Evolutionary conservation across 1,140 invertebrate genomes (phyloP).

Genomic region (Hesperophylax magnus): DNA sequence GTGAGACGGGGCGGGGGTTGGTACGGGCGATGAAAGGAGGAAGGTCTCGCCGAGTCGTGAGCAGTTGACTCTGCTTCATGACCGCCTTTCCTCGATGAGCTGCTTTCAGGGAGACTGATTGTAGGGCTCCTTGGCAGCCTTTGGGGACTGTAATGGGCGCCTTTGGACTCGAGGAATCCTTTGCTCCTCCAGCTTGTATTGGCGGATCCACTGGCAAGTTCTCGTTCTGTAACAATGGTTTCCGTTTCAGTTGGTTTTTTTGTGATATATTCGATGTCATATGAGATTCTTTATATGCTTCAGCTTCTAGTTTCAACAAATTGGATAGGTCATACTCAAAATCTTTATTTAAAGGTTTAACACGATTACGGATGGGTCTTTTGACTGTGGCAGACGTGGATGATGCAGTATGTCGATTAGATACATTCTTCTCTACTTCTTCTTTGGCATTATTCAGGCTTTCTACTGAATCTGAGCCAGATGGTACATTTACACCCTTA

Average conservation of each 20-base stretch:
- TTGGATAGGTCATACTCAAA: constrained; percentile 79
- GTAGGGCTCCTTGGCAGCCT: constrained; percentile 47
- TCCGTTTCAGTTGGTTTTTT: constrained; percentile 63
- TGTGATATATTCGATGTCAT: constrained; percentile 58
- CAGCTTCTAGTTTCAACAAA: constrained; percentile 68
- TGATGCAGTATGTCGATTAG: constrained; percentile 47
- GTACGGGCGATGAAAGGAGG: constrained; percentile 40
- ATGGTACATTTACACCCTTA: constrained; percentile 3
- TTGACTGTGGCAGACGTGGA: constrained; percentile 58
- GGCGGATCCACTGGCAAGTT: constrained; percentile 38
- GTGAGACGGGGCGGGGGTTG: background rate
- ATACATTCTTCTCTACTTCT: constrained; percentile 6
- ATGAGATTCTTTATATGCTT: constrained; percentile 52
- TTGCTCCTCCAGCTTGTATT: constrained; percentile 33
- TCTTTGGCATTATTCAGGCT: constrained; percentile 14
- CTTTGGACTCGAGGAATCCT: constrained; percentile 38
- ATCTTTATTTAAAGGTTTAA: constrained; percentile 76
- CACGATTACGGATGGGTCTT: constrained; percentile 75
- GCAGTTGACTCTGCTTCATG: constrained; percentile 36
- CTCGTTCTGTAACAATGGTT: constrained; percentile 60
- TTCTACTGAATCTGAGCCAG: background rate
- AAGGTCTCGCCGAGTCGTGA: constrained; percentile 38
- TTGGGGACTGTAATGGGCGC: constrained; percentile 37
- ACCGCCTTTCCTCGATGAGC: constrained; percentile 40
- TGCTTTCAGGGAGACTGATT: constrained; percentile 38